Evolutionary conservation across 2,888 invertebrate genomes (phyloP), one percentile per base, ranked within the genome.

Genomic region (Cryptocephalus primarius): DNA sequence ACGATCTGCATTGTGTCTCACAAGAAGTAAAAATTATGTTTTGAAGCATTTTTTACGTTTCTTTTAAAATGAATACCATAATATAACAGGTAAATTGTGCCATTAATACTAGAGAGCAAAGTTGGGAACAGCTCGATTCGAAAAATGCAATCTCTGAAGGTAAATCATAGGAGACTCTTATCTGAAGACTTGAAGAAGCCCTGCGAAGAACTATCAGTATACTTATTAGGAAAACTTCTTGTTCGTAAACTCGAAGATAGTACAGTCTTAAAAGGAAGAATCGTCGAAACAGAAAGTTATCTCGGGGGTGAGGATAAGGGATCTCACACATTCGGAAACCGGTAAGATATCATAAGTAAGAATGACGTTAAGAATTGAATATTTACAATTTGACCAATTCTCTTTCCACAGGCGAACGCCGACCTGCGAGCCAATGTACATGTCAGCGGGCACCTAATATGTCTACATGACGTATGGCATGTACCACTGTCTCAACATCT

Each of bases 201-300:
- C 12, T 56, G 55, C 41, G 44, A 48, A 39, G 52, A 54, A 12
- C 45, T 56, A 42, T 53, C 56, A 8, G 11, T 46, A 10, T 55
- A 51, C 39, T 65, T 85, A 42, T 64, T 85, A 52, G 84, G 84
- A 8, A 78, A 81, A 68, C 59, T 77, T 38, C 58, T 85, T 31
- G 79, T 80, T 10, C 69, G 81, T 40, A 67, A 69, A 58, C 55
- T 77, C 40, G 70, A 72, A 10, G 67, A 74, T 57, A 75, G 74
- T 10, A 63, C 67, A 40, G 53, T 78, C 39, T 53, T 84, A 14
- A 75, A 74, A 61, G 83, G 81, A 11, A 71, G 69, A 53, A 84
- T 86, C 54, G 82, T 85, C 1, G 86, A 86, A 70, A 84, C 84
- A 0, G 85, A 86, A 67, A 76, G 80, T 46, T 86, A 86, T 61